Conservation (phyloP, 1,140 invertebrate species). For the Philopotamus ludificatus region DNA sequence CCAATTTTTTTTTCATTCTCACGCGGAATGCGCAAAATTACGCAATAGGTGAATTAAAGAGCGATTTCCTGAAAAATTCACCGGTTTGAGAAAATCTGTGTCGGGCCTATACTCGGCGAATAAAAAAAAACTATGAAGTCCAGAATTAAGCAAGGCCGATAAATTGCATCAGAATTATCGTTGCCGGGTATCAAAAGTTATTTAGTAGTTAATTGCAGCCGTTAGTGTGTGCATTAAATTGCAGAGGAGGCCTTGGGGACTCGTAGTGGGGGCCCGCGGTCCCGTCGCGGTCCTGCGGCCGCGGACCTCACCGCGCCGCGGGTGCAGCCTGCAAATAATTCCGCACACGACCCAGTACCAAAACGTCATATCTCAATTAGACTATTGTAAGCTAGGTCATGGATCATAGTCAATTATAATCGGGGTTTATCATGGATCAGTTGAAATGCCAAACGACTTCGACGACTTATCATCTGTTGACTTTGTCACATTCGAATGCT, state of each 20-base stretch:
- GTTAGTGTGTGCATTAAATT: conserved; percentile 12
- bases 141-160: background rate
- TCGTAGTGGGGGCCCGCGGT: conserved; percentile 7
- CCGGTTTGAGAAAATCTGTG: background rate
- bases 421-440: too few relatives aligned
- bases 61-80: too few relatives aligned
- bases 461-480: too few relatives aligned
- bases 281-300: background rate
- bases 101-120: background rate
- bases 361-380: too few relatives aligned
- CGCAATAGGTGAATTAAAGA: too few relatives aligned
- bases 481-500: too few relatives aligned
- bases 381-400: too few relatives aligned
- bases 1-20: too few relatives aligned
- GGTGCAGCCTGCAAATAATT: background rate
- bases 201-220: conserved; percentile 11
- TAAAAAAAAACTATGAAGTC: background rate
- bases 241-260: background rate
- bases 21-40: too few relatives aligned
- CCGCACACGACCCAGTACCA: too few relatives aligned
- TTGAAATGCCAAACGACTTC: too few relatives aligned
- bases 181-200: conserved; percentile 1
- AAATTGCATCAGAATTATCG: conserved; percentile 4
- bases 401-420: too few relatives aligned
- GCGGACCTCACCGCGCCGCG: background rate